Evolutionary conservation across 2,888 invertebrate genomes (phyloP).

Genomic region (Eupelmus urozonus): DNA sequence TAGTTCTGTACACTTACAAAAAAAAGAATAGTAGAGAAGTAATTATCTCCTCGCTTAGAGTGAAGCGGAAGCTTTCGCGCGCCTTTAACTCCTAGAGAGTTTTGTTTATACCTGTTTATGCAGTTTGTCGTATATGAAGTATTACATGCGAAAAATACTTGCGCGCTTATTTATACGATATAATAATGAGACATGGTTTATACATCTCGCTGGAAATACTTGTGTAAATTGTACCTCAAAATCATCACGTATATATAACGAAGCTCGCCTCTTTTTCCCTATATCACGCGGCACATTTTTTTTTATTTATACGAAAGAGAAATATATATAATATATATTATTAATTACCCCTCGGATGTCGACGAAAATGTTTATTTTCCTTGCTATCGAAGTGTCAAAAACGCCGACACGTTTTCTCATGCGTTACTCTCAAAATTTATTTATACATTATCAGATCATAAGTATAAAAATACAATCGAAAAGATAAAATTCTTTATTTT

Average conservation of each 20-base stretch:
- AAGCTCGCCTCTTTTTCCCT: constrained; percentile 36
- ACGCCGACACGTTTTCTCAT: background rate
- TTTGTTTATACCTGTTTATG: constrained; percentile 5
- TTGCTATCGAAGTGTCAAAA: background rate
- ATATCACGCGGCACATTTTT: constrained; percentile 37
- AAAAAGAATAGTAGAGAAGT: constrained; percentile 34
- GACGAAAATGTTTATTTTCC: constrained; percentile 1
- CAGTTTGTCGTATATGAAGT: constrained; percentile 23
- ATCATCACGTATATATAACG: constrained; percentile 42
- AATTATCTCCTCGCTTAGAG: constrained; percentile 35
- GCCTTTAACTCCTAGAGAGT: constrained; percentile 1
- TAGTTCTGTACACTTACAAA: constrained; percentile 60
- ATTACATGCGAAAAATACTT: constrained; percentile 42
- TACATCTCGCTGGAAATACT: constrained; percentile 30
- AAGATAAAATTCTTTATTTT: constrained; percentile 29
- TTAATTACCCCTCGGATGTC: constrained; percentile 5
- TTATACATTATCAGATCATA: constrained; percentile 10
- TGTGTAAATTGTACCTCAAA: constrained; percentile 44
- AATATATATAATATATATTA: constrained; percentile 32
- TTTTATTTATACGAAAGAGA: constrained; percentile 26
- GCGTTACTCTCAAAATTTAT: constrained; percentile 2
- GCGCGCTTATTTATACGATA: constrained; percentile 26
- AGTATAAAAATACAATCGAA: constrained; percentile 41
- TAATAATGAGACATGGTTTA: constrained; percentile 11
- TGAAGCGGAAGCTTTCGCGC: constrained; percentile 22